Evolutionary conservation across 2,113 vertebrate species (phyloP).

Genomic region (Phaetusa simplex): DNA sequence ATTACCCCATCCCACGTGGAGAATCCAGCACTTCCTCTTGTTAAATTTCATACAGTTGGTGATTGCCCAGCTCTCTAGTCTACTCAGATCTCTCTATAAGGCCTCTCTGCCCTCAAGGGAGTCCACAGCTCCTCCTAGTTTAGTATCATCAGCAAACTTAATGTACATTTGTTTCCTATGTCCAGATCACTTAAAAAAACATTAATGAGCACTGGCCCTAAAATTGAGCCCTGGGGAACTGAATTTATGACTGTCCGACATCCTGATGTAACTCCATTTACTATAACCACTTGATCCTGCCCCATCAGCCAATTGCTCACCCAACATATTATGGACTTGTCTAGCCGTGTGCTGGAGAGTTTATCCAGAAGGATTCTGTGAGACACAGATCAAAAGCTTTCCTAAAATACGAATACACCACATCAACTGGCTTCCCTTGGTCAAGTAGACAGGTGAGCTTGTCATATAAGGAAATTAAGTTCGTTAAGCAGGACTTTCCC

Average conservation of each 20-base stretch:
- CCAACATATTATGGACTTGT: too few relatives aligned
- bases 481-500: neutral
- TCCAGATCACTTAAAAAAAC: neutral
- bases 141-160: neutral
- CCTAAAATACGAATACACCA: neutral
- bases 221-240: neutral
- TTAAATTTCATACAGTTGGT: too few relatives aligned
- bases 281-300: neutral
- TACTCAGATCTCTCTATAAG: too few relatives aligned
- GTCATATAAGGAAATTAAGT: neutral
- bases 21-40: too few relatives aligned
- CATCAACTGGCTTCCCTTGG: neutral
- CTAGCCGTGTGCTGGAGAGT: neutral
- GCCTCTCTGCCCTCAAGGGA: neutral
- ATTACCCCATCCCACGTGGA: too few relatives aligned
- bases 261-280: neutral
- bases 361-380: neutral
- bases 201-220: neutral
- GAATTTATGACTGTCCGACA: neutral
- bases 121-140: neutral
- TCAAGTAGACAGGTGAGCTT: neutral
- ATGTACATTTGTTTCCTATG: neutral
- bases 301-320: too few relatives aligned
- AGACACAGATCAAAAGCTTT: neutral
- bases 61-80: too few relatives aligned